Percentiles rank a stretch among this genome's conserved stretches.
phyloP scores from a whole-genome alignment of 2,888 invertebrate species.

The Drosophila emarginata region DNA sequence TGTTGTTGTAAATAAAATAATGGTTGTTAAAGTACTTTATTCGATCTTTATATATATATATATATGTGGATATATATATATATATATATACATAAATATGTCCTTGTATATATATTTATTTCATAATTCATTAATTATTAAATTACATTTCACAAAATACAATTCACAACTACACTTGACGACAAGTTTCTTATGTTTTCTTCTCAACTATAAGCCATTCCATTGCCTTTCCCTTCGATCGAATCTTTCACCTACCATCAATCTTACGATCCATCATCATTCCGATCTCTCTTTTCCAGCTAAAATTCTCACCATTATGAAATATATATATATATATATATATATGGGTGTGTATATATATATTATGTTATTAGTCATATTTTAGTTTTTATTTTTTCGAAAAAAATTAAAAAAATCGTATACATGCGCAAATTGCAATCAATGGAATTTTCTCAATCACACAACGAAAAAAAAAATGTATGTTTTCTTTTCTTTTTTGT shows the following conservation, averaged over 20 bases:
- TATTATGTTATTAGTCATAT: constrained; percentile 27
- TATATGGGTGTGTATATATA: constrained; percentile 40
- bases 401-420: constrained; percentile 79
- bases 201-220: constrained; percentile 1
- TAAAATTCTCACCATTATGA: constrained; percentile 69
- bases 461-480: constrained; percentile 60
- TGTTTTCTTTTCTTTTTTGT: constrained; percentile 20
- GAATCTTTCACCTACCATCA: constrained; percentile 35
- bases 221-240: neutral
- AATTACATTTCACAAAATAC: constrained; percentile 81
- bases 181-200: constrained; percentile 48
- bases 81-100: constrained; percentile 51
- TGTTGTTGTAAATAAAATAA: constrained; percentile 66
- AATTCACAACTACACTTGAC: constrained; percentile 81
- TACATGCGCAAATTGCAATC: constrained; percentile 80
- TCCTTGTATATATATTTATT: constrained; percentile 48
- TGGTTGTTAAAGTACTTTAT: constrained; percentile 61
- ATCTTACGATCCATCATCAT: constrained; percentile 22
- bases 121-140: constrained; percentile 45
- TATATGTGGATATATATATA: neutral
- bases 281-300: constrained; percentile 34
- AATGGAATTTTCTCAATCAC: constrained; percentile 75
- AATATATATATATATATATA: constrained; percentile 49
- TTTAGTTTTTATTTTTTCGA: constrained; percentile 51
- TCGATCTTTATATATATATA: constrained; percentile 35